These are phyloP conservation scores for Amphibalanus amphitrite DNA, from an alignment of 1,140 invertebrate species.

Conservation along the genomic window DNA sequence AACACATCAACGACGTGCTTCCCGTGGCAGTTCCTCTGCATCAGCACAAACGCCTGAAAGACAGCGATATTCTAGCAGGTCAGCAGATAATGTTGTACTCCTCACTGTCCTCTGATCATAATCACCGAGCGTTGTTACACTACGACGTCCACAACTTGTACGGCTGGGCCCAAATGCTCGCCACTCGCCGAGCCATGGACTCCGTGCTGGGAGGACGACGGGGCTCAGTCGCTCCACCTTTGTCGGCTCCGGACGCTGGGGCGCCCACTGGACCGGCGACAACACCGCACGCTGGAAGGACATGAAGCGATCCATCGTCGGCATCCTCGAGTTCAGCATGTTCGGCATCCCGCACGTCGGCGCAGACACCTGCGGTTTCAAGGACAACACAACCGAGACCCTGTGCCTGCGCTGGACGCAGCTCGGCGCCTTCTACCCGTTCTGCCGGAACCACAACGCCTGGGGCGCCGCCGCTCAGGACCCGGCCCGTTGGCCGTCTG, in stretches of 20 bases:
- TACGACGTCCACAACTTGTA: conserved; percentile 71
- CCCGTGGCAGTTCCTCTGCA: no score
- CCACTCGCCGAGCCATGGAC: conserved; percentile 15
- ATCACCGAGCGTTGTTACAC: conserved; percentile 31
- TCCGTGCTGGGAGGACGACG: conserved; percentile 25
- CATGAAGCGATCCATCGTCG: no score
- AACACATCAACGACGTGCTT: no score
- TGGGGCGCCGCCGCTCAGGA: conserved; percentile 21
- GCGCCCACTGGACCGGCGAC: conserved; percentile 83
- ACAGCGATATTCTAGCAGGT: no score
- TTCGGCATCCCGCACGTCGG: no score
- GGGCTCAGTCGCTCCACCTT: conserved; percentile 69
- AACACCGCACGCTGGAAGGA: conserved; percentile 49
- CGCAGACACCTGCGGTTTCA: no score
- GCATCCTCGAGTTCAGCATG: conserved; percentile 27
- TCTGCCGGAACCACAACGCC: conserved; percentile 23
- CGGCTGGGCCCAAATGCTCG: conserved; percentile 29
- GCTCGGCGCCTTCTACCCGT: no score
- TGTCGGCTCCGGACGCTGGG: conserved; percentile 54
- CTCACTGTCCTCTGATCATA: no score
- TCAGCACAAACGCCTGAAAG: no score
- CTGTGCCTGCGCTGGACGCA: conserved; percentile 56
- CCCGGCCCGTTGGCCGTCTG: conserved; percentile 16
- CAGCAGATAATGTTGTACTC: no score
- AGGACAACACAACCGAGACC: conserved; percentile 47